Percentiles rank a stretch among this genome's conserved stretches.
Evolutionary conservation across 1,140 invertebrate genomes (phyloP).

Genomic region (Hyposmocoma kahamanoa): DNA sequence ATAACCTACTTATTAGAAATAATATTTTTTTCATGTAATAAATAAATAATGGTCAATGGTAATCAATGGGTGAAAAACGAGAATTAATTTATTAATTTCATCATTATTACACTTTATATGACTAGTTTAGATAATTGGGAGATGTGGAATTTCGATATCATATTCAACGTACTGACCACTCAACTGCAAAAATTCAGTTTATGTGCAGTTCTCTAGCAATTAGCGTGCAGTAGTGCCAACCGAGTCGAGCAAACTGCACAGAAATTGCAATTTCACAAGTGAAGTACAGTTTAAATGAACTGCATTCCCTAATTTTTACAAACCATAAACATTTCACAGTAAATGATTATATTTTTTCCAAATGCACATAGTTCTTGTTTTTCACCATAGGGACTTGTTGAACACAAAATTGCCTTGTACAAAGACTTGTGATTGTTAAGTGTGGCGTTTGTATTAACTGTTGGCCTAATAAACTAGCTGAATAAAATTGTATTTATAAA

Average conservation of each 20-base stretch:
- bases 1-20: no score
- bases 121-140: not conserved
- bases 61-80: not conserved
- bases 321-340: no score
- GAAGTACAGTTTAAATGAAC: no score
- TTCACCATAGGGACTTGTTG: conserved; percentile 8
- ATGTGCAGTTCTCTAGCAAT: not conserved
- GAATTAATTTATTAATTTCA: not conserved
- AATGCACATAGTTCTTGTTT: not conserved
- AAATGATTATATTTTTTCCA: not conserved
- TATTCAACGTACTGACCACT: not conserved
- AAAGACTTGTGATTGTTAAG: conserved; percentile 48
- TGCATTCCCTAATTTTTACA: no score
- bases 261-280: no score
- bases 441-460: conserved; percentile 41
- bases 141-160: not conserved
- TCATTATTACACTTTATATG: not conserved
- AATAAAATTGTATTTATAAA: conserved; percentile 50
- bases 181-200: not conserved
- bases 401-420: conserved; percentile 47
- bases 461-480: conserved; percentile 42
- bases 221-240: no score
- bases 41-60: not conserved
- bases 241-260: no score
- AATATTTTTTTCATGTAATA: no score